Evolutionary conservation across 2,113 vertebrate species (phyloP).

Genomic region (Lepisosteus oculatus): DNA sequence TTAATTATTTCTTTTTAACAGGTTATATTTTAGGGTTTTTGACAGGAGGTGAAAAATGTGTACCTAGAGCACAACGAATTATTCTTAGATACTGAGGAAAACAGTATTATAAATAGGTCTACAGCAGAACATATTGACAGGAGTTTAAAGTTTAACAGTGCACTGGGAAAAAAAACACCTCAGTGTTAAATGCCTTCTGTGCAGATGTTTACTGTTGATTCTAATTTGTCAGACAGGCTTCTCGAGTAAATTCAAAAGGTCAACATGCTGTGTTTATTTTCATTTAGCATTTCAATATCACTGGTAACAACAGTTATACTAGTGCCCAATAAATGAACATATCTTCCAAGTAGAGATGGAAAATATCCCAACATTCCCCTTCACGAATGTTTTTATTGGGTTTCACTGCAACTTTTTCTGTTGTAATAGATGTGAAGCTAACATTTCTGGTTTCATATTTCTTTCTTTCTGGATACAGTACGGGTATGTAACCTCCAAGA

Average conservation of each 20-base stretch:
- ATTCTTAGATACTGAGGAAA: constrained; percentile 26
- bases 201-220: constrained; percentile 46
- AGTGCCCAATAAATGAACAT: not conserved
- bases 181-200: constrained; percentile 22
- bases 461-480: too few species aligned
- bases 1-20: not conserved
- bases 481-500: too few species aligned
- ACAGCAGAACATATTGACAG: constrained; percentile 13
- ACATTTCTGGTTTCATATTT: too few species aligned
- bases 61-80: too few species aligned
- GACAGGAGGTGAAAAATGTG: not conserved
- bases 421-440: too few species aligned
- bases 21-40: not conserved
- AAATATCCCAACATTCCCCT: too few species aligned
- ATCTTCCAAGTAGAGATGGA: too few species aligned
- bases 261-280: constrained; percentile 19
- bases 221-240: constrained; percentile 40
- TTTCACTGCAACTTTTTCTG: too few species aligned
- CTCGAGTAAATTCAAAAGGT: constrained; percentile 31
- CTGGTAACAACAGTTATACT: not conserved
- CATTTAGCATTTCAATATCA: not conserved
- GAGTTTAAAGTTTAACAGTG: not conserved
- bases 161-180: not conserved
- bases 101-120: constrained; percentile 32
- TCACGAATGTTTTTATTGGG: too few species aligned